Conservation (phyloP, 1,140 invertebrate genomes). For the Cecropterus lyciades region DNA sequence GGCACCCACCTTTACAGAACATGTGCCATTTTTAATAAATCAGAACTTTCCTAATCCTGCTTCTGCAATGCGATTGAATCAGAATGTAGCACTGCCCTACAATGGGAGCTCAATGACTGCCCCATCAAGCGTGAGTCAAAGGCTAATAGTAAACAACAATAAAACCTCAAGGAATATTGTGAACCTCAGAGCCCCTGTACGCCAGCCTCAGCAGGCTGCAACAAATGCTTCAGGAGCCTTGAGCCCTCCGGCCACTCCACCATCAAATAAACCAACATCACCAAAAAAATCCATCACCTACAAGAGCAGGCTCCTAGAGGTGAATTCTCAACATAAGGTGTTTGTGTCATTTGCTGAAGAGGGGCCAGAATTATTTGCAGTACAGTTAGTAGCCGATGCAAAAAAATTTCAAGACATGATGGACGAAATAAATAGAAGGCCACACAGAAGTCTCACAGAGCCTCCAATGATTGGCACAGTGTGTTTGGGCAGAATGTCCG, state of each 20-base stretch:
- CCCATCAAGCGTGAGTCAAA: conserved; percentile 56
- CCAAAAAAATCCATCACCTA: conserved; percentile 83
- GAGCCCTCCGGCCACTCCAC: conserved; percentile 39
- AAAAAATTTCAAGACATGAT: conserved; percentile 87
- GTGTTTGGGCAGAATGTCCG: conserved; percentile 88
- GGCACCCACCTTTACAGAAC: conserved; percentile 56
- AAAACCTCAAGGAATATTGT: conserved; percentile 65
- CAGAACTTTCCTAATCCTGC: conserved; percentile 77
- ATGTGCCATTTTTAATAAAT: conserved; percentile 75
- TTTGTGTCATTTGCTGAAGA: conserved; percentile 90
- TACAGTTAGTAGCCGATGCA: conserved; percentile 86
- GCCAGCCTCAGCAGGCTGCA: conserved; percentile 64
- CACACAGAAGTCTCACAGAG: conserved; percentile 85
- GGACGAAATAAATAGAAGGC: conserved; percentile 86
- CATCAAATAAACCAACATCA: conserved; percentile 55
- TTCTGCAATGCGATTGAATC: conserved; percentile 71
- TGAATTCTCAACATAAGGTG: conserved; percentile 87
- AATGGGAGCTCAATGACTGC: conserved; percentile 55
- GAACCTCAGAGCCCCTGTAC: conserved; percentile 62
- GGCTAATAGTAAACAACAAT: conserved; percentile 54
- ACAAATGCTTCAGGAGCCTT: conserved; percentile 29
- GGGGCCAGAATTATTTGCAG: conserved; percentile 89
- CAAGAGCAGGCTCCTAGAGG: conserved; percentile 85
- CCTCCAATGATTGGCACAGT: conserved; percentile 88
- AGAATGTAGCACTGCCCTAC: conserved; percentile 60